Percentiles rank a stretch among this genome's conserved stretches.
These are phyloP conservation scores for Rhagium mordax DNA, from an alignment of 2,888 invertebrate genomes.

Conservation along the genomic window DNA sequence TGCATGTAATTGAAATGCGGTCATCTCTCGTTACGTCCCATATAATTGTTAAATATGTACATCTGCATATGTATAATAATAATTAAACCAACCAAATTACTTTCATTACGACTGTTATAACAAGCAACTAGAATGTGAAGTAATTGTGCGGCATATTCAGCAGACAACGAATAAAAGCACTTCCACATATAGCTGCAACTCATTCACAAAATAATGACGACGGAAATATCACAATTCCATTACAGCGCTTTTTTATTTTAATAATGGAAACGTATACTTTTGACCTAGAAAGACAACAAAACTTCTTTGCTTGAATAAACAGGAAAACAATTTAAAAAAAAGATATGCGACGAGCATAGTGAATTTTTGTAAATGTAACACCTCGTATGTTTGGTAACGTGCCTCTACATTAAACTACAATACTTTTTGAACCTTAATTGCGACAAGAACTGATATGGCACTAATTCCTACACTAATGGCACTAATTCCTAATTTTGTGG, in stretches of 20 bases:
- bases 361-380: too few species aligned
- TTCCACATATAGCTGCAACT: background rate
- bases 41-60: background rate
- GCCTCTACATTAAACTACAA: too few species aligned
- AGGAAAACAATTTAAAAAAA: too few species aligned
- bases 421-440: too few species aligned
- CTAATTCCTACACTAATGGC: too few species aligned
- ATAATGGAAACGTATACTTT: background rate
- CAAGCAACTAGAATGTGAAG: background rate
- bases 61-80: background rate
- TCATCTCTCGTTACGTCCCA: background rate
- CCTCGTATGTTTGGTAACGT: too few species aligned
- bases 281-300: too few species aligned
- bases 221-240: background rate
- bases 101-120: background rate
- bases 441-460: too few species aligned
- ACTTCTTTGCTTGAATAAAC: too few species aligned
- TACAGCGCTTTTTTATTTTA: background rate
- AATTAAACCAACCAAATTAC: background rate
- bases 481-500: too few species aligned
- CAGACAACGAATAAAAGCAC: background rate
- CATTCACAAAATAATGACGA: background rate
- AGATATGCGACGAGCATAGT: too few species aligned
- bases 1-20: background rate
- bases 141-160: background rate